phyloP scores from a whole-genome alignment of 2,888 invertebrate genomes.

The Caenorhabditis parvicauda region DNA sequence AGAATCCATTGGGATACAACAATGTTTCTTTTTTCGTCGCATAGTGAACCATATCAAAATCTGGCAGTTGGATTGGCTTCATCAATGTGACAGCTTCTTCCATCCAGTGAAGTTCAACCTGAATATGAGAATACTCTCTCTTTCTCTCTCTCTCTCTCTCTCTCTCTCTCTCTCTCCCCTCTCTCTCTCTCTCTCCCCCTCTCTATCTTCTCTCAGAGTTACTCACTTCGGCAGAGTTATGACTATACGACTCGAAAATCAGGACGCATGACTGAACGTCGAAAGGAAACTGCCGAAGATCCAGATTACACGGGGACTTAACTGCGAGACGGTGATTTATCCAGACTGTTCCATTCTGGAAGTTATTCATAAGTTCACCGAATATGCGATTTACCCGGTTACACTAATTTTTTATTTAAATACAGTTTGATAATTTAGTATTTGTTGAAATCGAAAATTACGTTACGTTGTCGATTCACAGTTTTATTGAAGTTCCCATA shows the following conservation, averaged over 20 bases:
- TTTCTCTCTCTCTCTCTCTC: not conserved
- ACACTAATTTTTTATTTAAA: no score
- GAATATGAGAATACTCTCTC: not conserved
- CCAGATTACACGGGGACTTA: slow-evolving; percentile 60
- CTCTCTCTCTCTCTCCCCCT: no score
- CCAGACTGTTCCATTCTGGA: slow-evolving; percentile 62
- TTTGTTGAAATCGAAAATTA: no score
- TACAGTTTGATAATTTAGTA: no score
- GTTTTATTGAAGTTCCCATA: no score
- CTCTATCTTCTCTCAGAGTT: no score
- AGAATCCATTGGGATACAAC: slow-evolving; percentile 55
- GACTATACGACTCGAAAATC: slow-evolving; percentile 61
- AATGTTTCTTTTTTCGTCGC: slow-evolving; percentile 46
- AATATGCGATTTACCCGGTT: no score
- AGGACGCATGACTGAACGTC: slow-evolving; percentile 53
- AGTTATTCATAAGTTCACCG: no score
- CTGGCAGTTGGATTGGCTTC: slow-evolving; percentile 60
- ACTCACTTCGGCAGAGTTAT: slow-evolving; percentile 61
- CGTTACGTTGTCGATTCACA: no score
- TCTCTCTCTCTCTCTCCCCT: not conserved
- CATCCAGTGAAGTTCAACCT: slow-evolving; percentile 60
- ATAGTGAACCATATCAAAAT: slow-evolving; percentile 60
- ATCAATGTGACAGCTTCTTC: slow-evolving; percentile 60
- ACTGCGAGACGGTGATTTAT: slow-evolving; percentile 61
- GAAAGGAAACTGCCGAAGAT: slow-evolving; percentile 60